Conservation (phyloP, 2,888 invertebrate species). For the Agapostemon virescens region DNA sequence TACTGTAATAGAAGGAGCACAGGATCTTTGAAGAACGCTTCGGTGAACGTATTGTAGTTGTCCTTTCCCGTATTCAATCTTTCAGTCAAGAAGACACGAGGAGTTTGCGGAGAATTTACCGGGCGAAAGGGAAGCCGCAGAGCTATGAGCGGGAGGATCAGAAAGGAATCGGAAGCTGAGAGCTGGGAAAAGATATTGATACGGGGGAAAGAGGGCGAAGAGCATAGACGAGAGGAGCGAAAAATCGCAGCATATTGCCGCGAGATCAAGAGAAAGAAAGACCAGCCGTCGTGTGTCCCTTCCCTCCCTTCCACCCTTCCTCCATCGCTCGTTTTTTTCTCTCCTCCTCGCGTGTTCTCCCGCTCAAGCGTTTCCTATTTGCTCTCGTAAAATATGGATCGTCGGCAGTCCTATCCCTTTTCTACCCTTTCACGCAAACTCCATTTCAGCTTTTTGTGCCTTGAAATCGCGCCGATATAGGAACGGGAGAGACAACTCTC, state of each 20-base stretch:
- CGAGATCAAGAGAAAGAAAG: slow-evolving; percentile 47
- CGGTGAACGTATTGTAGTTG: not conserved
- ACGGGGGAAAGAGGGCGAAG: slow-evolving; percentile 25
- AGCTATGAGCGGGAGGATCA: slow-evolving; percentile 17
- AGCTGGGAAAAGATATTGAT: slow-evolving; percentile 44
- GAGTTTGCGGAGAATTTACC: slow-evolving; percentile 38
- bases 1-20: not conserved
- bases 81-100: slow-evolving; percentile 34
- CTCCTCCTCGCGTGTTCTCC: slow-evolving; percentile 37
- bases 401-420: slow-evolving; percentile 44
- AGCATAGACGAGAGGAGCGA: slow-evolving; percentile 32
- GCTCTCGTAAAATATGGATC: slow-evolving; percentile 62
- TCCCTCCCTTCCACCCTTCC: not conserved
- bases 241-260: slow-evolving; percentile 56
- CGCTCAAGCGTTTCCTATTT: slow-evolving; percentile 60
- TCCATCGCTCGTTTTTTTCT: not conserved
- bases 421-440: slow-evolving; percentile 56
- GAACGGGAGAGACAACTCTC: slow-evolving; percentile 37
- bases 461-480: slow-evolving; percentile 48
- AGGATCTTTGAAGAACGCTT: not conserved
- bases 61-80: slow-evolving; percentile 38
- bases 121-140: slow-evolving; percentile 20
- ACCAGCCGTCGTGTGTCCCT: not conserved
- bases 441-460: slow-evolving; percentile 61
- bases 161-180: slow-evolving; percentile 38